Evolutionary conservation across 2,797 vertebrate genomes (phyloP).

Genomic region (Sphenopsis melanotis): DNA sequence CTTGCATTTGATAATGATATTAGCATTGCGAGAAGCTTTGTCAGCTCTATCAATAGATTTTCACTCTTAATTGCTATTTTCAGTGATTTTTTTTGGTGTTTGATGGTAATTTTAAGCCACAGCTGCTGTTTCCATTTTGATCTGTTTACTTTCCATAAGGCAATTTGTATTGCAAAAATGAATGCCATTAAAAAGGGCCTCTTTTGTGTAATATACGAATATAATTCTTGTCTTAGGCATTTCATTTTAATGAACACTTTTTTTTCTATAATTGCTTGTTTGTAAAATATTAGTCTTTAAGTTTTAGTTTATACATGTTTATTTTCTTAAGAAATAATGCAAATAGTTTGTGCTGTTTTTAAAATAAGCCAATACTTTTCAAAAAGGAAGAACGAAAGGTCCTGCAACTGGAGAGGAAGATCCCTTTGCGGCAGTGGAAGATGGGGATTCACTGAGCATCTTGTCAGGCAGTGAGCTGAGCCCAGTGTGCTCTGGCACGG

Average conservation of each 20-base stretch:
- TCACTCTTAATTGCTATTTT: constrained; percentile 54
- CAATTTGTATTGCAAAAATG: constrained; percentile 43
- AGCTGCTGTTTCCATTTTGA: constrained; percentile 51
- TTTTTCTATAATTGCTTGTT: neutral
- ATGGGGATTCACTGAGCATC: neutral
- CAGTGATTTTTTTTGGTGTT: constrained; percentile 7
- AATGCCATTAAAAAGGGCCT: constrained; percentile 25
- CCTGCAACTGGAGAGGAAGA: neutral
- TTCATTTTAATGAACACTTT: neutral
- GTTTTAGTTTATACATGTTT: neutral
- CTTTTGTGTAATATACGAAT: neutral
- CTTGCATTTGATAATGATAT: neutral
- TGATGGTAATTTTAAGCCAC: constrained; percentile 44
- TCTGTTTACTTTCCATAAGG: constrained; percentile 54
- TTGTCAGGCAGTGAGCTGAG: neutral
- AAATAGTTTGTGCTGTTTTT: neutral
- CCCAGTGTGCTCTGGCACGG: neutral
- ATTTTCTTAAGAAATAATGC: constrained; percentile 1
- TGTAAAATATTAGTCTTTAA: neutral
- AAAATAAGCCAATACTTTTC: neutral
- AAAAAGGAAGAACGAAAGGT: neutral
- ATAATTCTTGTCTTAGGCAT: neutral
- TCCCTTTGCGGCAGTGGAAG: neutral
- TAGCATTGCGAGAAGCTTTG: constrained; percentile 18
- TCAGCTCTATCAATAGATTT: constrained; percentile 31